Evolutionary conservation across 2,888 invertebrate species (phyloP).

Genomic region (Caenorhabditis panamensis): DNA sequence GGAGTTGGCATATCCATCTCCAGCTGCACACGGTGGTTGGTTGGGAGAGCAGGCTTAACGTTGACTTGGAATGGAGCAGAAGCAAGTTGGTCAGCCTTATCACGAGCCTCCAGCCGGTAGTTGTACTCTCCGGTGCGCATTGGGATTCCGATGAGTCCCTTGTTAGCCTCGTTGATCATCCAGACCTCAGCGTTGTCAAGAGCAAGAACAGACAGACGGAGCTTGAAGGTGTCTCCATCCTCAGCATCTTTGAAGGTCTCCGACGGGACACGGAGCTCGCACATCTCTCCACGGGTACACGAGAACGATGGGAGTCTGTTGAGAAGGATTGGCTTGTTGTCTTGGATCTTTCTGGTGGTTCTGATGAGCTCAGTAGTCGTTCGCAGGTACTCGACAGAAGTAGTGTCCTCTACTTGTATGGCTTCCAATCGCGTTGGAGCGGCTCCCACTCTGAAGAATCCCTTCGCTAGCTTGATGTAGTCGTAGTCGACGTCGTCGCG

Average conservation of each 20-base stretch:
- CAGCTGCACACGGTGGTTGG: conserved; percentile 64
- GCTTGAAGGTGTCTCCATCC: conserved; percentile 74
- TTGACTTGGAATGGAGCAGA: conserved; percentile 69
- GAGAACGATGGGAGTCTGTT: conserved; percentile 50
- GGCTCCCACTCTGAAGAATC: conserved; percentile 48
- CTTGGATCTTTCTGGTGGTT: conserved; percentile 45
- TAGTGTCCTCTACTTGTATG: conserved; percentile 23
- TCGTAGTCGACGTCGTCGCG: conserved; percentile 58
- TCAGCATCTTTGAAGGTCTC: conserved; percentile 78
- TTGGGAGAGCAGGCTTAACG: conserved; percentile 59
- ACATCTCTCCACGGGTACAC: conserved; percentile 70
- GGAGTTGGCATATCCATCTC: conserved; percentile 63
- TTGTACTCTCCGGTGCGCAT: conserved; percentile 73
- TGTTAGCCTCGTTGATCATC: conserved; percentile 54
- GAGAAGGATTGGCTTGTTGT: conserved; percentile 60
- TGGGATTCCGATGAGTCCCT: conserved; percentile 70
- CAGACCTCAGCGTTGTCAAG: conserved; percentile 61
- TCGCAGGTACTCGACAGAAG: conserved; percentile 20
- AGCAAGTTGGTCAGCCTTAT: conserved; percentile 67
- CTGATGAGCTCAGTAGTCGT: conserved; percentile 54
- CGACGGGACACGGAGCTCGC: conserved; percentile 70
- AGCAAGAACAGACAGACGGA: conserved; percentile 64
- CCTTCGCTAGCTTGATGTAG: conserved; percentile 49
- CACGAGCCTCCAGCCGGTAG: conserved; percentile 78
- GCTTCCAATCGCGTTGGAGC: no score